A percentile compares a stretch with the other conserved stretches of the same genome.
These are phyloP conservation scores for Allolobophora icterica DNA, from an alignment of 2,888 invertebrate species.

Conservation along the genomic window DNA sequence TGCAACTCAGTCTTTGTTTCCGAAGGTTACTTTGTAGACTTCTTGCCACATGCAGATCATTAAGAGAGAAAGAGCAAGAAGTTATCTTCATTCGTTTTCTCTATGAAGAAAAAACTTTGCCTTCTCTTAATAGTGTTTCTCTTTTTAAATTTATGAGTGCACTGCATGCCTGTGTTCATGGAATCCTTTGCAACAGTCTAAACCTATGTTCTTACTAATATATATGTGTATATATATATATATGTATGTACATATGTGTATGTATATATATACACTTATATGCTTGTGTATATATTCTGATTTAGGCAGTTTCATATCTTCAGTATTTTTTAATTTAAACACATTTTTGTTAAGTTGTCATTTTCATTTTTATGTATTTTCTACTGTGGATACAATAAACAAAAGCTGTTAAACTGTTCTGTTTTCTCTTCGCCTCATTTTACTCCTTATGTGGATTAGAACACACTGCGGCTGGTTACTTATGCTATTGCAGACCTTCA, in stretches of 20 bases:
- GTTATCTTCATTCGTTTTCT: background rate
- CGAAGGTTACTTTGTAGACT: background rate
- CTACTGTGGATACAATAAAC: constrained; percentile 11
- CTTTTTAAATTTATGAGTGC: background rate
- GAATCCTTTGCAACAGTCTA: constrained; percentile 4
- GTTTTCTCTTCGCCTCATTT: background rate
- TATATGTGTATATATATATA: background rate
- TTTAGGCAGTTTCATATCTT: constrained; percentile 17
- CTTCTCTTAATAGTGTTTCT: background rate
- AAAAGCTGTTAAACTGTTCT: background rate
- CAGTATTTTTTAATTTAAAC: constrained; percentile 2
- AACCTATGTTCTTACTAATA: background rate
- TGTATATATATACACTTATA: background rate
- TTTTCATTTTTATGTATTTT: constrained; percentile 17
- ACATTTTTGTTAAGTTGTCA: background rate
- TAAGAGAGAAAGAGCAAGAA: background rate
- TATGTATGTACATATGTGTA: background rate
- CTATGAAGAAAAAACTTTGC: background rate
- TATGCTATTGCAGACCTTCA: no score
- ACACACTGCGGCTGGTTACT: background rate
- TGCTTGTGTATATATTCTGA: constrained; percentile 1
- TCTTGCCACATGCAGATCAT: background rate
- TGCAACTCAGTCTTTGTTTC: background rate
- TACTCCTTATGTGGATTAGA: background rate
- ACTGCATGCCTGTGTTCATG: background rate